These are phyloP conservation scores for Brachyopa scutellaris DNA, from an alignment of 2,888 invertebrate species.

Conservation along the genomic window DNA sequence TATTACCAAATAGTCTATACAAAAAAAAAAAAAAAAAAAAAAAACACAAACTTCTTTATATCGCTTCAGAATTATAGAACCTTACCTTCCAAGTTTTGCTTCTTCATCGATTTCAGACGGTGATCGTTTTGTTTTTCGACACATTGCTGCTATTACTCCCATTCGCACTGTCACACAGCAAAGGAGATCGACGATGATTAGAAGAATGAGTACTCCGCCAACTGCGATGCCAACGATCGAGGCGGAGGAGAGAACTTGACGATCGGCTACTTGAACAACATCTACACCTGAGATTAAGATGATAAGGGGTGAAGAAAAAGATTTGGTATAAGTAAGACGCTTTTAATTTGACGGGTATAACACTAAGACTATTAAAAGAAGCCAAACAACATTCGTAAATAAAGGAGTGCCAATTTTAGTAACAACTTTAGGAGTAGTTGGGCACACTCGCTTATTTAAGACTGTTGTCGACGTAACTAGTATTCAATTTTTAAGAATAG, in stretches of 20 bases:
- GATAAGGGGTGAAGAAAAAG: neutral
- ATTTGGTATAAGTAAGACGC: constrained; percentile 1
- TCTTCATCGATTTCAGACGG: constrained; percentile 87
- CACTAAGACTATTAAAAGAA: neutral
- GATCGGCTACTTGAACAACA: constrained; percentile 80
- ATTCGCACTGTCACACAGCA: constrained; percentile 87
- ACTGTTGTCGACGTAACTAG: too few relatives aligned
- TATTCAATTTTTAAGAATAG: constrained; percentile 11
- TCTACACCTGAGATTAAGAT: constrained; percentile 77
- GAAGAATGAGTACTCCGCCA: constrained; percentile 89
- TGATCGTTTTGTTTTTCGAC: constrained; percentile 82
- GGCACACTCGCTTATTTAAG: too few relatives aligned
- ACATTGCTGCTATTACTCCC: constrained; percentile 87
- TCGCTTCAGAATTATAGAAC: constrained; percentile 40
- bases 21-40: neutral
- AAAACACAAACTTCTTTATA: neutral
- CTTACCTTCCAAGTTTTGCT: constrained; percentile 92
- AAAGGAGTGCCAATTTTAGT: neutral
- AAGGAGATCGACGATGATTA: constrained; percentile 92
- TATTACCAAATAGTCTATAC: constrained; percentile 28
- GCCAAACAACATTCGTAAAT: neutral
- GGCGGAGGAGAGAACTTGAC: constrained; percentile 82
- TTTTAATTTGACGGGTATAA: constrained; percentile 5
- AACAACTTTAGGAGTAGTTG: too few relatives aligned
- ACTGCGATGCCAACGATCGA: constrained; percentile 93